Evolutionary conservation across 1,140 invertebrate genomes (phyloP).

Genomic region (Teleopsis dalmanni): DNA sequence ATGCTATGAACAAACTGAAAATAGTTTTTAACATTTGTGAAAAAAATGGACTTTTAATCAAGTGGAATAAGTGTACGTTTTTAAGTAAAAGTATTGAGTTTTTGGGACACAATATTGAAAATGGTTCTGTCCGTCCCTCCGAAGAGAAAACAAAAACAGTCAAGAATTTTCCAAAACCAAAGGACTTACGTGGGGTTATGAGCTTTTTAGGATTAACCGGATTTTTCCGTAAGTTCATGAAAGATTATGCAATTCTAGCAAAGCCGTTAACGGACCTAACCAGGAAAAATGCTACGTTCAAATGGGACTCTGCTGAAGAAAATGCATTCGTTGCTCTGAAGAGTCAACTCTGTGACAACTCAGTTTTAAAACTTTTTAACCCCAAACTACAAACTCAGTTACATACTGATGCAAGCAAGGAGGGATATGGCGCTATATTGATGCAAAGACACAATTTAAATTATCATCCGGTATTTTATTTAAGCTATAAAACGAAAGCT

Average conservation of each 20-base stretch:
- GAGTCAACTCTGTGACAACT: conserved; percentile 8
- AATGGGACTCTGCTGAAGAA: neutral
- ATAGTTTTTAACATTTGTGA: neutral
- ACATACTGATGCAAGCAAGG: conserved; percentile 19
- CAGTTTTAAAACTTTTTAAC: conserved; percentile 15
- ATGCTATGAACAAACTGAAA: neutral
- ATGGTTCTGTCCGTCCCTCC: neutral
- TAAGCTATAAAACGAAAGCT: conserved; percentile 10
- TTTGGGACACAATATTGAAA: conserved; percentile 4
- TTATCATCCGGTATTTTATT: conserved; percentile 1
- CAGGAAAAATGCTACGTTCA: conserved; percentile 8
- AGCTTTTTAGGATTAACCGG: conserved; percentile 27
- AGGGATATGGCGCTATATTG: conserved; percentile 19
- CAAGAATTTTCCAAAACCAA: neutral
- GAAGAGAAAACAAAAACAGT: neutral
- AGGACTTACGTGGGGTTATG: conserved; percentile 15
- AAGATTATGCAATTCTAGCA: conserved; percentile 20
- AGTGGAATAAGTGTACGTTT: conserved; percentile 2
- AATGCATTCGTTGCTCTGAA: conserved; percentile 11
- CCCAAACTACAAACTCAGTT: conserved; percentile 10
- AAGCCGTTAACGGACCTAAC: conserved; percentile 17
- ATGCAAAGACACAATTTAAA: conserved; percentile 13
- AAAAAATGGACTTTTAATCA: neutral
- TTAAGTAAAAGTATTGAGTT: neutral
- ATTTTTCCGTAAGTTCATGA: conserved; percentile 34